Conservation (phyloP, 1,140 invertebrate species). For the Philotrypesis tridentata region DNA sequence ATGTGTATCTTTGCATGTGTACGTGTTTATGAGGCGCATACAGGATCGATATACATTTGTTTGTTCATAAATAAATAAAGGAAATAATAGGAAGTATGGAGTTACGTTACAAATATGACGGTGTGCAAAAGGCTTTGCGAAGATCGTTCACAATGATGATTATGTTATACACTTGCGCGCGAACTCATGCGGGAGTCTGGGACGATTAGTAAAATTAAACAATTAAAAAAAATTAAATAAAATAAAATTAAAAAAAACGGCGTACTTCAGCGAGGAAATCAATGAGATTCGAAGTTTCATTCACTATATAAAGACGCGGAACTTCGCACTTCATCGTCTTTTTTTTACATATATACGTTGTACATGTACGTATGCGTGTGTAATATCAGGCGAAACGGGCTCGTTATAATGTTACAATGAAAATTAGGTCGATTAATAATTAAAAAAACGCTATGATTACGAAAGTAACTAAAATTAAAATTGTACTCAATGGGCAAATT, state of each 20-base stretch:
- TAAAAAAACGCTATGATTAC: constrained; percentile 29
- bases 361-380: not conserved
- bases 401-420: constrained; percentile 2
- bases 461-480: constrained; percentile 43
- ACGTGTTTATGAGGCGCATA: constrained; percentile 16
- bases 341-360: constrained; percentile 27
- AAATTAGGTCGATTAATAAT: constrained; percentile 4
- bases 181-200: constrained; percentile 12
- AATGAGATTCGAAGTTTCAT: constrained; percentile 35
- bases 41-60: constrained; percentile 21
- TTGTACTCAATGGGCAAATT: constrained; percentile 51
- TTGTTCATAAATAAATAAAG: constrained; percentile 31
- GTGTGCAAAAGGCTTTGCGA: constrained; percentile 46
- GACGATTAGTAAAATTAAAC: constrained; percentile 6
- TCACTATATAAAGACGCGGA: constrained; percentile 14
- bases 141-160: constrained; percentile 36
- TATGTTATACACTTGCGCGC: constrained; percentile 29
- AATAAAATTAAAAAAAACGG: not conserved
- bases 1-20: not conserved
- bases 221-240: not conserved
- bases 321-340: not conserved
- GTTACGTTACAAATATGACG: constrained; percentile 18
- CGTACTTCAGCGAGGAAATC: constrained; percentile 42
- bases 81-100: not conserved
- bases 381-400: constrained; percentile 1